These are phyloP conservation scores for Bombus confusus DNA, from an alignment of 1,140 invertebrate species.

Conservation along the genomic window DNA sequence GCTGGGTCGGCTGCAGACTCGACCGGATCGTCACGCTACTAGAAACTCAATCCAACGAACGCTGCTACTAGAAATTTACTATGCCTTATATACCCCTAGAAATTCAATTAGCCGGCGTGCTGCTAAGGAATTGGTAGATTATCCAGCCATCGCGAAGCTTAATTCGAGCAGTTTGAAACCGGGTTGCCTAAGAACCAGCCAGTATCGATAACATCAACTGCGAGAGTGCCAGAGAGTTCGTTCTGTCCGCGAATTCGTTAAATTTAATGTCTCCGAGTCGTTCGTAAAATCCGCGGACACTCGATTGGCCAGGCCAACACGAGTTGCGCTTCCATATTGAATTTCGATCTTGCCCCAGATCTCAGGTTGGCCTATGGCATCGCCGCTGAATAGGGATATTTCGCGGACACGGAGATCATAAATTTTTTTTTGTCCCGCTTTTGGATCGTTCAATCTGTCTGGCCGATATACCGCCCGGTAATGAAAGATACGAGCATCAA, in stretches of 20 bases:
- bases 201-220: constrained; percentile 63
- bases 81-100: constrained; percentile 1
- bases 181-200: not conserved
- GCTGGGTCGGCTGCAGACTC: not conserved
- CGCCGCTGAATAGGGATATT: constrained; percentile 30
- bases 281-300: constrained; percentile 34
- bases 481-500: constrained; percentile 21
- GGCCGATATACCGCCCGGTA: constrained; percentile 11
- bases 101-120: constrained; percentile 41
- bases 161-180: constrained; percentile 9
- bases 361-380: constrained; percentile 9
- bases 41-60: constrained; percentile 1
- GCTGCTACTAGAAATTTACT: constrained; percentile 17
- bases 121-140: constrained; percentile 20
- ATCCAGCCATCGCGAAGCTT: constrained; percentile 8
- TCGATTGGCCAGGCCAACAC: constrained; percentile 2
- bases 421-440: constrained; percentile 51
- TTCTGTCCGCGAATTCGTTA: constrained; percentile 28
- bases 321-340: constrained; percentile 39
- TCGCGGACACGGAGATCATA: constrained; percentile 42
- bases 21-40: not conserved
- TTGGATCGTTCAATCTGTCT: constrained; percentile 44
- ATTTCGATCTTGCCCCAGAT: constrained; percentile 50
- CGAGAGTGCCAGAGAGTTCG: constrained; percentile 5
- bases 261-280: constrained; percentile 49